Base-by-base conservation (phyloP, 2,113 vertebrate species). In the Falcunculus frontatus region DNA sequence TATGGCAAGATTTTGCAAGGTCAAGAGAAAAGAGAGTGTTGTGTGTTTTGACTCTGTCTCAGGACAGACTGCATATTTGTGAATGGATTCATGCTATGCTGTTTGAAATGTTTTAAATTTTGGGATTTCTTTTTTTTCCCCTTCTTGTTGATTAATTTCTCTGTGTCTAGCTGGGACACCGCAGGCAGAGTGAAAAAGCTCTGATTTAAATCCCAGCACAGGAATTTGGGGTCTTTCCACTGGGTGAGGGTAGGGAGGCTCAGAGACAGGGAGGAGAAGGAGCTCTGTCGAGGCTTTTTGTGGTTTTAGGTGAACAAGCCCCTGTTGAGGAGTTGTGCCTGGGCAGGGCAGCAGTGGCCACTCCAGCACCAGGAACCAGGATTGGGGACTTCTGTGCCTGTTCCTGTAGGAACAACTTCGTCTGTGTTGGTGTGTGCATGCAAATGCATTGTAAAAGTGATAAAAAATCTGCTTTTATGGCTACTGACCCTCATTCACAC, bases 1-100 rank as follows among this genome's bases (percentile, higher is more conserved):
- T 69, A 92, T 64, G 90, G 93, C 67, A 87, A 87, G 88, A 95
- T 81, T 94, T 90, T 95, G 82, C 77, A 95, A 96, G 95, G 92
- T 80, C 76, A 86, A 87, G 77, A 85, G 85, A 84, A 84, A 77
- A 94, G 89, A 53, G n/a, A 57, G n/a, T 4, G 14, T 44, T 90
- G 6, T 65, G 65, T 93, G 32, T 94, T 91, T 97, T 89, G 87
- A 84, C 87, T 96, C 62, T 44, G 63, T 81, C 83, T 95, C 81
- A 23, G 37, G 80, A 88, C 72, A 94, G 50, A 55, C 44, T 27
- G 29, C 33, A 10, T 86, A 32, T 85, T 94, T 93, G 49, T 74
- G 53, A 80, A 81, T 56, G 65, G 27, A 19, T 89, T 94, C 41
- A 3, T 47, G 55, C 74, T 93, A 41, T 44, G 16, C 20, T 16